These are phyloP conservation scores for Dendroctonus ponderosae DNA, from an alignment of 1,140 invertebrate species.

Conservation along the genomic window DNA sequence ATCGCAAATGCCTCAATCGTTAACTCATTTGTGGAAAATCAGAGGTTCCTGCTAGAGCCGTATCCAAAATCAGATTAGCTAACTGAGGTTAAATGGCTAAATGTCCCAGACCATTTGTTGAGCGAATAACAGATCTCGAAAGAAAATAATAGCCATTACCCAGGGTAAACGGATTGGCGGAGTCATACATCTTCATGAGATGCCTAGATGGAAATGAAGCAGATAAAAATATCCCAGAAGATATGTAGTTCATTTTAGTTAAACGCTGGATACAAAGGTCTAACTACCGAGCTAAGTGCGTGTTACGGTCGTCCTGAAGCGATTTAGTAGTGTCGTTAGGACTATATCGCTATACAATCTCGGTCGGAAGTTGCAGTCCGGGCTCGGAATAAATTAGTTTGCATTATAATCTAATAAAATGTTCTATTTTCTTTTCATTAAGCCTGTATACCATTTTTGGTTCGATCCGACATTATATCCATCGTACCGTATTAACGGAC, in stretches of 20 bases:
- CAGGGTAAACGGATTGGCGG: constrained; percentile 12
- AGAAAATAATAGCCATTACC: constrained; percentile 4
- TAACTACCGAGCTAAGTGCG: constrained; percentile 30
- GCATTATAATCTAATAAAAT: constrained; percentile 38
- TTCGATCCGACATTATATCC: constrained; percentile 3
- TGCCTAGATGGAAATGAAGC: constrained; percentile 23
- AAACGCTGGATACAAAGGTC: constrained; percentile 31
- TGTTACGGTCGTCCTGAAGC: constrained; percentile 26
- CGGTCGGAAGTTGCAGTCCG: constrained; percentile 37
- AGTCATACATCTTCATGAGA: constrained; percentile 20
- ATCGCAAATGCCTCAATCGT: too few species aligned
- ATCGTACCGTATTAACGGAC: too few species aligned
- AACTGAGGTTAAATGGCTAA: too few species aligned
- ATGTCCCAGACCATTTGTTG: too few species aligned
- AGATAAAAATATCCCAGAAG: constrained; percentile 25
- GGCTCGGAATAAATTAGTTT: constrained; percentile 39
- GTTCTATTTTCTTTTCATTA: constrained; percentile 31
- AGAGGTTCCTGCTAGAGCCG: too few species aligned
- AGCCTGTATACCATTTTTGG: constrained; percentile 31
- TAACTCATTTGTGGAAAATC: too few species aligned
- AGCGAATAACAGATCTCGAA: too few species aligned
- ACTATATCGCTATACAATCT: constrained; percentile 33
- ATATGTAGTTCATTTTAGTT: constrained; percentile 29
- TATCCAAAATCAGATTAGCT: too few species aligned
- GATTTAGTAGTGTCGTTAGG: constrained; percentile 33